Percentiles rank a stretch among this genome's conserved stretches.
Evolutionary conservation across 2,888 invertebrate genomes (phyloP).

Genomic region (Drosophila nigricruria): DNA sequence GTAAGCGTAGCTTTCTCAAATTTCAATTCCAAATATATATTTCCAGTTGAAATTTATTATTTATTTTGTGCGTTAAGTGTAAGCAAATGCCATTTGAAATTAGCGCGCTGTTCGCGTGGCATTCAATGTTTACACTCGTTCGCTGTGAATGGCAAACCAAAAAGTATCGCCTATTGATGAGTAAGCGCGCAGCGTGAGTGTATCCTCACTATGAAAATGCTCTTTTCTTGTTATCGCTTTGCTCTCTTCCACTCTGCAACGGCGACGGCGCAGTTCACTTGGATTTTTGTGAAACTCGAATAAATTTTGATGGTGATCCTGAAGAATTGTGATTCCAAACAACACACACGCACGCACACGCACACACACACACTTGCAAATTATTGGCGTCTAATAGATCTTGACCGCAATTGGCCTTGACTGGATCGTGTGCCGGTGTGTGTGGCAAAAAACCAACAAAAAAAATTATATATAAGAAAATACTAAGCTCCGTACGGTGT

Average conservation of each 20-base stretch:
- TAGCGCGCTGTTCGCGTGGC: constrained; percentile 9
- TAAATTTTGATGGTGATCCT: constrained; percentile 15
- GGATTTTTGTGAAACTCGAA: constrained; percentile 24
- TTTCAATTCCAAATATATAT: neutral
- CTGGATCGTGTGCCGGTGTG: constrained; percentile 20
- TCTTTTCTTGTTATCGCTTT: constrained; percentile 46
- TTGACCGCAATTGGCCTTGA: constrained; percentile 44
- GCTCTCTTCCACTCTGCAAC: constrained; percentile 29
- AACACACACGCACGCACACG: neutral
- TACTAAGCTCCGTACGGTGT: constrained; percentile 1
- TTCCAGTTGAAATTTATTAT: neutral
- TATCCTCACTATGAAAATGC: constrained; percentile 42
- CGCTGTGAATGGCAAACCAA: constrained; percentile 38
- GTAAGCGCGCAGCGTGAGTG: constrained; percentile 12
- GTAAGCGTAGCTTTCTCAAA: neutral
- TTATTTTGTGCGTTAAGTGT: neutral
- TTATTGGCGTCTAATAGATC: constrained; percentile 8
- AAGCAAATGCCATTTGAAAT: constrained; percentile 20
- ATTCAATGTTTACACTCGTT: constrained; percentile 42
- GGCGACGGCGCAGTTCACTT: constrained; percentile 44
- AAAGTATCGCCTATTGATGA: constrained; percentile 33
- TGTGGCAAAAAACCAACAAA: constrained; percentile 14
- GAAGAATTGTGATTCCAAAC: constrained; percentile 15
- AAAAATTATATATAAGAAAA: neutral
- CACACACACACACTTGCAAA: constrained; percentile 13